These are phyloP conservation scores for Pharmacophagus antenor DNA, from an alignment of 2,888 invertebrate species.

Conservation along the genomic window DNA sequence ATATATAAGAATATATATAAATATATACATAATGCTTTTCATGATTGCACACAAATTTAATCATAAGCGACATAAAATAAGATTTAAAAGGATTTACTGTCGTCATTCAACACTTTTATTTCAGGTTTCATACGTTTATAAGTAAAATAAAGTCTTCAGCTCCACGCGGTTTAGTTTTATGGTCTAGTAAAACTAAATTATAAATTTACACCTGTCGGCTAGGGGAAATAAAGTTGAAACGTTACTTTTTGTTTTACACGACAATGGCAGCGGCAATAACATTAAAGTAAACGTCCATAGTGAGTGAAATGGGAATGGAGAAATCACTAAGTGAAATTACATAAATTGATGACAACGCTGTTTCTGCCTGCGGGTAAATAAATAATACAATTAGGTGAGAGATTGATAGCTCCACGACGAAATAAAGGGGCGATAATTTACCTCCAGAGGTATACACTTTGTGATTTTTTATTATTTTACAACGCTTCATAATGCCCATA, in stretches of 20 bases:
- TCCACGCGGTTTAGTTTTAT: slow-evolving; percentile 30
- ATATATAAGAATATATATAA: neutral
- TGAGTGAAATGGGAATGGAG: slow-evolving; percentile 27
- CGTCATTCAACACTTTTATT: slow-evolving; percentile 29
- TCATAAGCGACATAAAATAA: slow-evolving; percentile 26
- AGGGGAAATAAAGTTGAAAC: slow-evolving; percentile 22
- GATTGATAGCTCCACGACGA: slow-evolving; percentile 59
- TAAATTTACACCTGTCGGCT: slow-evolving; percentile 42
- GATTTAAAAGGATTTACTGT: slow-evolving; percentile 30
- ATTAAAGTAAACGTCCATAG: slow-evolving; percentile 25
- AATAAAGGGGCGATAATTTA: slow-evolving; percentile 38
- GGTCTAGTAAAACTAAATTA: slow-evolving; percentile 35
- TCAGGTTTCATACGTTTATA: slow-evolving; percentile 31
- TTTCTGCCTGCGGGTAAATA: slow-evolving; percentile 64
- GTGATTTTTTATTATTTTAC: slow-evolving; percentile 15
- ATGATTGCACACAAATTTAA: slow-evolving; percentile 38
- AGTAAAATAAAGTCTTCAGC: slow-evolving; percentile 31
- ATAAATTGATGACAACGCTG: slow-evolving; percentile 66
- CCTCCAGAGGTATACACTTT: slow-evolving; percentile 27
- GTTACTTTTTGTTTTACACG: slow-evolving; percentile 31
- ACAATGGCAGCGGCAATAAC: slow-evolving; percentile 37
- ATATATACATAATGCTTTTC: neutral
- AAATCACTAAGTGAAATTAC: slow-evolving; percentile 59
- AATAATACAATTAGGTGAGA: slow-evolving; percentile 71
- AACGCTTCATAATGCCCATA: slow-evolving; percentile 20